A percentile compares a stretch with the other conserved stretches of the same genome.
These are phyloP conservation scores for Eurosta solidaginis DNA, from an alignment of 1,140 invertebrate species.

Conservation along the genomic window DNA sequence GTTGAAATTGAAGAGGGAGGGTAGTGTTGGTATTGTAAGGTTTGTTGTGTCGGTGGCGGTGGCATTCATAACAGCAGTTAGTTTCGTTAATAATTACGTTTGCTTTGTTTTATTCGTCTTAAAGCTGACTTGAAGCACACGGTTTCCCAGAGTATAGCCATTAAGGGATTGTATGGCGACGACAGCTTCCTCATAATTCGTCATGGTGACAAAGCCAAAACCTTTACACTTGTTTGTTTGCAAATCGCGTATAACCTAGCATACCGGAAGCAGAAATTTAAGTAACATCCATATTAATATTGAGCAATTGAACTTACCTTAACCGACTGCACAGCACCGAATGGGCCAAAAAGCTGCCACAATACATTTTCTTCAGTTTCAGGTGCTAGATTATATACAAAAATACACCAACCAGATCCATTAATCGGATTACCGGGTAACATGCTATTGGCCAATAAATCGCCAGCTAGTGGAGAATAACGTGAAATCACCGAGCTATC, in stretches of 20 bases:
- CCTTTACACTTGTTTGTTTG: conserved; percentile 99
- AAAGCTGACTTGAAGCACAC: conserved; percentile 98
- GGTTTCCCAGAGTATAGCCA: conserved; percentile 95
- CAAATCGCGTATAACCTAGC: conserved; percentile 84
- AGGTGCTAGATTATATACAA: conserved; percentile 97
- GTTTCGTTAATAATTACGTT: conserved; percentile 69
- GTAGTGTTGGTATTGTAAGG: conserved; percentile 2
- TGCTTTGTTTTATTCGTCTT: conserved; percentile 93
- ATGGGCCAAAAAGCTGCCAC: conserved; percentile 98
- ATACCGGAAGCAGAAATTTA: background rate
- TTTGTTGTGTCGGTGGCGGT: conserved; percentile 38
- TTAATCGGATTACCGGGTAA: conserved; percentile 81
- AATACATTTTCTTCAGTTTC: conserved; percentile 98
- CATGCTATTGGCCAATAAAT: conserved; percentile 86
- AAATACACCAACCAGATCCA: conserved; percentile 92
- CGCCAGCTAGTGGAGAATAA: conserved; percentile 93
- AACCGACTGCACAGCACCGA: conserved; percentile 97
- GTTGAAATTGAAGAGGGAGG: conserved; percentile 4
- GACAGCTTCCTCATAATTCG: conserved; percentile 97
- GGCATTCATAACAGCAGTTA: conserved; percentile 59
- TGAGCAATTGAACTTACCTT: conserved; percentile 66
- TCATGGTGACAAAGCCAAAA: conserved; percentile 99
- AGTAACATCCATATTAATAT: conserved; percentile 56
- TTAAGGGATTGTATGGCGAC: conserved; percentile 97
- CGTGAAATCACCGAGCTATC: conserved; percentile 61